Evolutionary conservation across 2,113 vertebrate species (phyloP), one percentile per base, ranked within the genome.

Genomic region (Pyrgilauda ruficollis): DNA sequence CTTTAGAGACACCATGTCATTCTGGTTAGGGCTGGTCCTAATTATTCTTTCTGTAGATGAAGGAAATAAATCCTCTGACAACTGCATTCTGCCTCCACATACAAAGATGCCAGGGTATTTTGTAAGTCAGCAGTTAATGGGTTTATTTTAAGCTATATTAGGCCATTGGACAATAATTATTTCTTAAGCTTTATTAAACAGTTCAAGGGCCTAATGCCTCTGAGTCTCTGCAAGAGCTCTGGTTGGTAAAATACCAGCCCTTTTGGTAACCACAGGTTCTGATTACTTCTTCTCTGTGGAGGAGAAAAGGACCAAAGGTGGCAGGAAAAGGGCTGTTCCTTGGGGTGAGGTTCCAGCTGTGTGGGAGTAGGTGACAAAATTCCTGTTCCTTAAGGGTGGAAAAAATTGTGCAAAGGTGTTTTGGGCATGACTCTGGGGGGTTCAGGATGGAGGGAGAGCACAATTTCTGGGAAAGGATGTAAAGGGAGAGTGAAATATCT

Each of bases 141-240:
- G 4, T 55, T 86, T 78, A 44, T 87, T 84, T 91, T 68, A 68
- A 37, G 9, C 30, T 44, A 12, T 43, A 58, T 82, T 69, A 56
- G 41, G 20, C 41, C n/a, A 50, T 56, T 63, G 58, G 59, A 27
- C 35, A 78, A 35, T 53, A 74, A 44, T 80, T 85, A 35, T 63
- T 90, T 80, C 49, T 85, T 77, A 79, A 21, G 33, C 50, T 89
- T 84, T 89, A 84, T 86, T 86, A 91, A 88, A 39, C 14, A 80
- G 4, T 68, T 82, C 37, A 55, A 79, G 53, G 6, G 26, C 69
- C n/a, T 82, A 47, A 63, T 28, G 55, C 18, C 52, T 52, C 31
- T 68, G 44, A 69, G 78, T 76, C 21, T 47, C 24, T 79, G 58
- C 23, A 73, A 76, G 47, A 77, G 37, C 58, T 58, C 47, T 84